These are phyloP conservation scores for Xyliphius kryptos DNA, from an alignment of 2,113 vertebrate species.

Conservation along the genomic window DNA sequence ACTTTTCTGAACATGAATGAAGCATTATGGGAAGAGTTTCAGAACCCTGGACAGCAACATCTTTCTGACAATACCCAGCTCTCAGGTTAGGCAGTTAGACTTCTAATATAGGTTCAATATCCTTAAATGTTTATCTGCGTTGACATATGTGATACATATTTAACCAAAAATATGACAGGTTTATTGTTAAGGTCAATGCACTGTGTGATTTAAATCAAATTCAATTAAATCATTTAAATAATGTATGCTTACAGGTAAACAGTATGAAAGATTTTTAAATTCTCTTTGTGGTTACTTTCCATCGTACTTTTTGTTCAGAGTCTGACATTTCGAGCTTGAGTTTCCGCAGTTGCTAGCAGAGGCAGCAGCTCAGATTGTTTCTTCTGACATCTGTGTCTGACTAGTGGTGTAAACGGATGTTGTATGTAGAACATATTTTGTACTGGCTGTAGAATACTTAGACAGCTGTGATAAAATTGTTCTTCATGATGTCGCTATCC, in stretches of 20 bases:
- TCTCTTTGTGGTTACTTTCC: too few relatives aligned
- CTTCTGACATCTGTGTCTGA: not conserved
- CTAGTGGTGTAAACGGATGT: not conserved
- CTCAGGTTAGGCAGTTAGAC: slow-evolving; percentile 14
- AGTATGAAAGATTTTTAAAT: too few relatives aligned
- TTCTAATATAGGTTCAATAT: too few relatives aligned
- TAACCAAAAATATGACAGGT: not conserved
- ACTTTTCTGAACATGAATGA: slow-evolving; percentile 11
- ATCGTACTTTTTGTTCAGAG: too few relatives aligned
- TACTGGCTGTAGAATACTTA: slow-evolving; percentile 7
- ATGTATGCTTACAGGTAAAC: too few relatives aligned
- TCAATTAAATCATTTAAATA: too few relatives aligned
- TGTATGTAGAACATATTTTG: slow-evolving; percentile 1
- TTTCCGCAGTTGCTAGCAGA: too few relatives aligned
- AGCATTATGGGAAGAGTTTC: slow-evolving; percentile 41
- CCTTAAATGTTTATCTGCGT: too few relatives aligned
- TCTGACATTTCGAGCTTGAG: too few relatives aligned
- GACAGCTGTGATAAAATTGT: not conserved
- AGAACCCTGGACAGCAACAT: slow-evolving; percentile 48
- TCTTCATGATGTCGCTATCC: not conserved
- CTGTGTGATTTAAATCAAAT: not conserved
- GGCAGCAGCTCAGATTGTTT: not conserved
- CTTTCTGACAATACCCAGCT: slow-evolving; percentile 14
- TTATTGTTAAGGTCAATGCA: not conserved
- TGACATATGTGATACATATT: not conserved